A percentile compares a stretch with the other conserved stretches of the same genome.
These are phyloP conservation scores for Aptenodytes patagonicus DNA, from an alignment of 2,113 vertebrate species.

Conservation along the genomic window DNA sequence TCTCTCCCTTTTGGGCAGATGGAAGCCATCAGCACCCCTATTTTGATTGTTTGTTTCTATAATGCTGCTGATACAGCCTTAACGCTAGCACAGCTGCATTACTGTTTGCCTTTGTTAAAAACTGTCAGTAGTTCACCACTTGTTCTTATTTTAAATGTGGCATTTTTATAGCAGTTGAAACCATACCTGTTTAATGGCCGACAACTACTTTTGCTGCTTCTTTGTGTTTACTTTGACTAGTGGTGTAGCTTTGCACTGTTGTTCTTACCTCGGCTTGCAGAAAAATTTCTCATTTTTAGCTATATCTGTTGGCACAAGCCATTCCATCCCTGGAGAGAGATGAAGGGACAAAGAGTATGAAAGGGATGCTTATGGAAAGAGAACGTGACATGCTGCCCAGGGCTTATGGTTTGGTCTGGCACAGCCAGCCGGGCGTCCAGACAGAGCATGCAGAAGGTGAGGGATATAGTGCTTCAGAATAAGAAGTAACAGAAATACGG, in stretches of 20 bases:
- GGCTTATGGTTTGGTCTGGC: background rate
- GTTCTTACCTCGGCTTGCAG: background rate
- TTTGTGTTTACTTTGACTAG: background rate
- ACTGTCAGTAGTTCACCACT: background rate
- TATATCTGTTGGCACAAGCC: background rate
- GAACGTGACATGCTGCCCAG: background rate
- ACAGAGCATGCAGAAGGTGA: background rate
- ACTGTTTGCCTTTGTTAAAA: background rate
- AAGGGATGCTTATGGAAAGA: background rate
- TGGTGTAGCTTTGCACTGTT: background rate
- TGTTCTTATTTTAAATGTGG: background rate
- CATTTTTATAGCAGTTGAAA: background rate
- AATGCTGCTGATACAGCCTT: background rate
- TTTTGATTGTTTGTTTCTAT: background rate
- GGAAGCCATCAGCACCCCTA: background rate
- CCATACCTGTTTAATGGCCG: background rate
- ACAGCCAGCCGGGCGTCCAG: background rate
- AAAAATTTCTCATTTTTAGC: background rate
- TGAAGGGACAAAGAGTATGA: background rate
- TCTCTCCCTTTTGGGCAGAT: background rate
- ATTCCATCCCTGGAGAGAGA: background rate
- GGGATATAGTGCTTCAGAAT: background rate
- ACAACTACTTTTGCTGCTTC: background rate
- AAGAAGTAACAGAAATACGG: background rate
- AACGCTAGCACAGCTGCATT: background rate